These are phyloP conservation scores for Melanogrammus aeglefinus DNA, from an alignment of 2,797 vertebrate genomes.

Conservation along the genomic window DNA sequence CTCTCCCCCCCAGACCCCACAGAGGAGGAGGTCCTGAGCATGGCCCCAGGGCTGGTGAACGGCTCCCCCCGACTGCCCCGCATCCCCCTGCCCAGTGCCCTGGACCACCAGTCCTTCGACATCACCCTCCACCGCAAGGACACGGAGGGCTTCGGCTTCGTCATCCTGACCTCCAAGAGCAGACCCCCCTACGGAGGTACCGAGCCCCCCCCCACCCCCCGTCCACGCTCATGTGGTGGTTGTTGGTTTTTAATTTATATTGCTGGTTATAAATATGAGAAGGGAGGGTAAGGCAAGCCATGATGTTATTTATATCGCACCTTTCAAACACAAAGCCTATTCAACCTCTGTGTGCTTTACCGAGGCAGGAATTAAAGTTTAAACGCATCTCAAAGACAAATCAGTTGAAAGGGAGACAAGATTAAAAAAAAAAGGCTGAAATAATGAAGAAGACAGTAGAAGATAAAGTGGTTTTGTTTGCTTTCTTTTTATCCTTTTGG, in stretches of 20 bases:
- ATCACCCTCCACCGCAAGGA: slow-evolving; percentile 90
- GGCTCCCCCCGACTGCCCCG: slow-evolving; percentile 81
- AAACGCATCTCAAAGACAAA: not conserved
- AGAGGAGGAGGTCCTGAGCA: slow-evolving; percentile 74
- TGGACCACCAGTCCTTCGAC: slow-evolving; percentile 84
- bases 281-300: not conserved
- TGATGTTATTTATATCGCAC: not conserved
- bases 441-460: not conserved
- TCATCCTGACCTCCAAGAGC: slow-evolving; percentile 97
- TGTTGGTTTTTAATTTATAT: not conserved
- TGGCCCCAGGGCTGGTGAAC: slow-evolving; percentile 73
- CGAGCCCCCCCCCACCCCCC: slow-evolving; percentile 17
- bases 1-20: slow-evolving; percentile 56
- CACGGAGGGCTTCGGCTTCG: slow-evolving; percentile 94
- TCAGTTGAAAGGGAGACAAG: not conserved
- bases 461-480: not conserved
- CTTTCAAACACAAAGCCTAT: not conserved
- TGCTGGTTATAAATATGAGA: not conserved
- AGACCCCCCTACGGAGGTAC: slow-evolving; percentile 92
- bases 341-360: not conserved
- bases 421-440: not conserved
- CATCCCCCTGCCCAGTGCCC: slow-evolving; percentile 65
- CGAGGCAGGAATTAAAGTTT: not conserved
- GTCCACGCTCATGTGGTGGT: not conserved
- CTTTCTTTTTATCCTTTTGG: not conserved